Base-by-base conservation (phyloP, 1,140 invertebrate genomes). In the Agrypnia vestita region DNA sequence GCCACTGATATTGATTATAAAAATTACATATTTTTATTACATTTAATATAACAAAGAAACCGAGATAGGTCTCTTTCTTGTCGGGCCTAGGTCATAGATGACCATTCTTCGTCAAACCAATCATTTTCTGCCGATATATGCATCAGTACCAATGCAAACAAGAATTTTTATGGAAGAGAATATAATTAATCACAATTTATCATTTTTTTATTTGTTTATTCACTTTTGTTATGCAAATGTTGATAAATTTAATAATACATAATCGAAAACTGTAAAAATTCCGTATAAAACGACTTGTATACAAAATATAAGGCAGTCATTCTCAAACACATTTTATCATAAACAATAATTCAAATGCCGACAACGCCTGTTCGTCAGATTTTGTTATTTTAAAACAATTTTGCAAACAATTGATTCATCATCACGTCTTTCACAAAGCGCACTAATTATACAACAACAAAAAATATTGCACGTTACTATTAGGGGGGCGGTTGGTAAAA, bases 241-340 rank as follows among this genome's bases (percentile, higher is more conserved):
- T 64, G 21, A 64, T 62, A 62, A 62, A 62, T 62, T 62, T 62
- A 62, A 62, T 25, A 62, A 56, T 64, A 64, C 25, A 73, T 53
- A 55, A 56, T 46, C 21, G 21, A 76, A 76, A 62, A 76, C 74
- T 62, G 74, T 76, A 62, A 76, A 76, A 76, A 62, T 56, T 47
- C 59, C 44, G 21, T 62, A 76, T 62, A 76, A 76, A 53, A 55
- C 43, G 73, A 62, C 59, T 76, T 76, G 74, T 76, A 76, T 76
- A 76, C 74, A 76, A 15, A 76, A 62, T 64, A 76, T 51, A 51
- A 71, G 67, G 67, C 67, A 51, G 46, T 71, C 67, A 15, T 51
- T 49, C 67, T 49, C 44, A 15, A 21, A 17, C 47, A 21, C 44
- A 67, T 15, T 59, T 59, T 21, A 19, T 35, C 55, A 59, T 59